Conservation (phyloP, 1,140 invertebrate species). For the Nasonia vitripennis region DNA sequence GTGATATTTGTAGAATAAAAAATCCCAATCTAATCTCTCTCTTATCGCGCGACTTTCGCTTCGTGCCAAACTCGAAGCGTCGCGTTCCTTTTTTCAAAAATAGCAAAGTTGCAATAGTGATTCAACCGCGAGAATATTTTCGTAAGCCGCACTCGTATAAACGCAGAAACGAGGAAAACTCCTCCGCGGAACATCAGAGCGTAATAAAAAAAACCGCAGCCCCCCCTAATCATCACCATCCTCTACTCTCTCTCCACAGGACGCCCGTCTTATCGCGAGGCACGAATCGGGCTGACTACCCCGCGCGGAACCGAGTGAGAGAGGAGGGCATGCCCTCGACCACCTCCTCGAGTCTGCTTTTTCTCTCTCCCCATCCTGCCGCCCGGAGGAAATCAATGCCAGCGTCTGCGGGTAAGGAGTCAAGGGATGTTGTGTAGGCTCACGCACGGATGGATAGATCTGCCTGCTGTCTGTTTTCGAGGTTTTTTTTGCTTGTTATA, state of each 20-base stretch:
- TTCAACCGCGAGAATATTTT: too few species aligned
- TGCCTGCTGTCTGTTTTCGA: not conserved
- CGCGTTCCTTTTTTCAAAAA: not conserved
- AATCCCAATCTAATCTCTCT: not conserved
- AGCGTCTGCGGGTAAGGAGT: constrained; percentile 57
- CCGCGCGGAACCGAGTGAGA: not conserved
- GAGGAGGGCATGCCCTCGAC: not conserved
- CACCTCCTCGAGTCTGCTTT: constrained; percentile 8
- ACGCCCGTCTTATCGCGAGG: constrained; percentile 2
- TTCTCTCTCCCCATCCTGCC: not conserved
- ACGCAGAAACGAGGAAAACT: not conserved
- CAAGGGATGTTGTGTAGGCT: constrained; percentile 4
- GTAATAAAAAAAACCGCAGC: too few species aligned
- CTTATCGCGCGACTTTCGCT: not conserved
- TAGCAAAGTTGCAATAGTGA: too few species aligned
- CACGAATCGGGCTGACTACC: constrained; percentile 9
- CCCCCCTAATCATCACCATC: not conserved
- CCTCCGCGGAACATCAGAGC: too few species aligned
- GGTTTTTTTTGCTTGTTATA: not conserved
- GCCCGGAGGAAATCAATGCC: constrained; percentile 61
- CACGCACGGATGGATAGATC: not conserved
- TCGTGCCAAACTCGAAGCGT: not conserved
- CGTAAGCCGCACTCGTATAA: too few species aligned
- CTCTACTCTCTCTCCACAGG: not conserved
- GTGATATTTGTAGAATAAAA: not conserved